Evolutionary conservation across 2,888 invertebrate genomes (phyloP).

Genomic region (Ceramica pisi): DNA sequence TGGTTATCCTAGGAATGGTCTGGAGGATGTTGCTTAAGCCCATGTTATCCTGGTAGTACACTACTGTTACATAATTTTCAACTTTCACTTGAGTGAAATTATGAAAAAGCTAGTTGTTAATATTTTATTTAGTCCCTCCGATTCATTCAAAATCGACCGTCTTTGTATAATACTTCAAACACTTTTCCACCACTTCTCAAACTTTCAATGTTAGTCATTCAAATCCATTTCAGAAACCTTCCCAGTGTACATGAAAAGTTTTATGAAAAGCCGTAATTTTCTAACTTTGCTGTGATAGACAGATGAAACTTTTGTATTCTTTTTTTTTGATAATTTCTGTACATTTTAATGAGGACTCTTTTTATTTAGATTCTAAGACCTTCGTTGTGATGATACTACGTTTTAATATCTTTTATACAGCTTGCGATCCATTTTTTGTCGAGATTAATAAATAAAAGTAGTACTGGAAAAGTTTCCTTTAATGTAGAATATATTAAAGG

Average conservation of each 20-base stretch:
- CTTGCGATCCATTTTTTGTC: background rate
- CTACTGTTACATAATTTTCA: no score
- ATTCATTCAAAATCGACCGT: slow-evolving; percentile 20
- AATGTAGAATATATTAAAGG: slow-evolving; percentile 9
- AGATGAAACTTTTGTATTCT: slow-evolving; percentile 16
- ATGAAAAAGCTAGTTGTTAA: background rate
- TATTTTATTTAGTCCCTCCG: background rate
- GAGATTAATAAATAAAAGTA: background rate
- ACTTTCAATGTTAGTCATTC: slow-evolving; percentile 10
- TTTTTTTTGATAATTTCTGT: slow-evolving; percentile 9
- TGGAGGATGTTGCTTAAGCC: no score
- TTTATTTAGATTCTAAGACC: background rate
- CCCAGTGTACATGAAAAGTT: slow-evolving; percentile 19
- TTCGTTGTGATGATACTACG: background rate
- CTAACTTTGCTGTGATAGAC: slow-evolving; percentile 25
- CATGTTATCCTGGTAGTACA: no score
- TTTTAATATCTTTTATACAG: slow-evolving; percentile 3
- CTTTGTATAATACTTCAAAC: background rate
- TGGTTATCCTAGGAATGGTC: no score
- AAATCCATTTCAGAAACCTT: slow-evolving; percentile 32
- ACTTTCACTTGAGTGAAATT: background rate
- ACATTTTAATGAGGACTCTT: slow-evolving; percentile 20
- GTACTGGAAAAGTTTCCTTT: background rate
- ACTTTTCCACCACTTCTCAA: slow-evolving; percentile 14
- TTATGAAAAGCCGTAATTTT: slow-evolving; percentile 30